Evolutionary conservation across 2,113 vertebrate species (phyloP), one percentile per base, ranked within the genome.

Genomic region (Saguinus imperator): DNA sequence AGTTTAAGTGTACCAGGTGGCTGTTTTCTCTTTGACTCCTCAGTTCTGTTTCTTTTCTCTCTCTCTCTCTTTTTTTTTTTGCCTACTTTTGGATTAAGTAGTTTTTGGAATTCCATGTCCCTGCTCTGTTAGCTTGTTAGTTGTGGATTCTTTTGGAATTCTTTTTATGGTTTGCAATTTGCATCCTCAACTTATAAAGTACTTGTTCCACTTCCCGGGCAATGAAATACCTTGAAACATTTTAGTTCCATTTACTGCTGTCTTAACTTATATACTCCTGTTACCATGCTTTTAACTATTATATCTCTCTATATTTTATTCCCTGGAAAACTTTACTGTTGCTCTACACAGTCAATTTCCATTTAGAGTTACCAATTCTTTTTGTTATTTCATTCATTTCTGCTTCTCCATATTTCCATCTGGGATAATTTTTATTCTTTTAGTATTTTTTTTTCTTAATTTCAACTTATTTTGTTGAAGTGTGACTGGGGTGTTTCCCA

Each of bases 101-200:
- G 72, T 25, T 94, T 89, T 76, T 25, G 27, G 35, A 83, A 66
- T 88, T 88, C 6, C 5, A 1, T 94, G 87, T 66, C 17, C 29
- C 52, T 18, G 8, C 37, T 81, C 14, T 70, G 7, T 81, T 82
- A 91, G 58, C 37, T 83, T 72, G 32, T 57, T 91, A 77, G 16
- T 18, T 94, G 52, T 91, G 55, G 48, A 91, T 91, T 85, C 37
- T 88, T 94, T 88, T 6, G 43, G 77, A 88, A 85, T 94, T 91
- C 55, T 57, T 82, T 94, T 66, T 75, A 55, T 95, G 55, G 37
- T 50, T 91, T 92, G 35, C 48, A 72, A 1, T 40, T 45, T 83
- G 48, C 12, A 58, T 27, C 72, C 27, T 17, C 80, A 57, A 52
- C 10, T 85, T 80, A 40, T 73, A 79, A 88, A 94, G 55, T 79